A percentile compares a stretch with the other conserved stretches of the same genome.
These are phyloP conservation scores for Odontocolon sp. DNA, from an alignment of 2,888 invertebrate genomes.

Conservation along the genomic window DNA sequence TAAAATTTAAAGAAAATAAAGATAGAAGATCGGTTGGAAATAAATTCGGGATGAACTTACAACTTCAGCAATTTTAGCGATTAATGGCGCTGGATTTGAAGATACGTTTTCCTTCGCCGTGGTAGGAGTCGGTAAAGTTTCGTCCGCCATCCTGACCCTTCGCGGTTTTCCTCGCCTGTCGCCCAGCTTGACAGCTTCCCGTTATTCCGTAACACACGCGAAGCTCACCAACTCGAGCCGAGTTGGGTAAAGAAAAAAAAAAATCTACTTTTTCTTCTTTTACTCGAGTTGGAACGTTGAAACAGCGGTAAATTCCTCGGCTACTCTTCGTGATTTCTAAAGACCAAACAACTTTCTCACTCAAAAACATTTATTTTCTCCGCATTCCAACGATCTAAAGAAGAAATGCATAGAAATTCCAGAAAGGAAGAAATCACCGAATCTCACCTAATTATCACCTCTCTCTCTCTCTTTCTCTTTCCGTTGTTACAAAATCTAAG, in stretches of 20 bases:
- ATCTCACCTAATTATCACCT: no score
- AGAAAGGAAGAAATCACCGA: no score
- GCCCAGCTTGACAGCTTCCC: conserved; percentile 78
- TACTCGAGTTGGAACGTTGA: no score
- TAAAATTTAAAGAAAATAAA: neutral
- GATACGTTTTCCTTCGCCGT: conserved; percentile 82
- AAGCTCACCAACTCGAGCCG: conserved; percentile 13
- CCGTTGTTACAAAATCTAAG: no score
- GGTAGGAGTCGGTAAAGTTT: conserved; percentile 82
- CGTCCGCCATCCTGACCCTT: conserved; percentile 85
- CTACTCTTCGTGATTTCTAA: neutral
- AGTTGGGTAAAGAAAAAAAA: neutral
- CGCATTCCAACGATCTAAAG: no score
- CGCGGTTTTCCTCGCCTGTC: conserved; percentile 77
- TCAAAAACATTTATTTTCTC: no score
- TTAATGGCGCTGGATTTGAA: conserved; percentile 81
- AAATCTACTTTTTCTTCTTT: neutral
- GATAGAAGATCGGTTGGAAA: neutral
- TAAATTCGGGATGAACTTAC: conserved; percentile 80
- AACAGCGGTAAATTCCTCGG: neutral
- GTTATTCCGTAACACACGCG: conserved; percentile 11
- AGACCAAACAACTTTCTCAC: neutral
- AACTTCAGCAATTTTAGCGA: conserved; percentile 84
- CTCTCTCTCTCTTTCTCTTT: no score
- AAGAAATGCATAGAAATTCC: no score